Evolutionary conservation across 2,113 vertebrate genomes (phyloP).

Genomic region (Sciurus niger): DNA sequence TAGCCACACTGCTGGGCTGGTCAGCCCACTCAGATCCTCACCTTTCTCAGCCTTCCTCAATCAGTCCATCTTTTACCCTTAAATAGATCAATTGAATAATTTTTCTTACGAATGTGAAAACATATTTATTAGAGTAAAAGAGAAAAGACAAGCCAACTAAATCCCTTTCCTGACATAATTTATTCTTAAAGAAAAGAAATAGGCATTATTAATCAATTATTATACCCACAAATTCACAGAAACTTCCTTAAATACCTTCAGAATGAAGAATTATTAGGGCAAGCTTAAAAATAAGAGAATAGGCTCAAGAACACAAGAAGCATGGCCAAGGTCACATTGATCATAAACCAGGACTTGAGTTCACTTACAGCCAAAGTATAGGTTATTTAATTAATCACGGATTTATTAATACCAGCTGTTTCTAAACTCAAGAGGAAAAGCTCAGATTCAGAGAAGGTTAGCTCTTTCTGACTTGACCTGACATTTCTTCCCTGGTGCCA

Average conservation of each 20-base stretch:
- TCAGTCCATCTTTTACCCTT: background rate
- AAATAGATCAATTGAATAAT: background rate
- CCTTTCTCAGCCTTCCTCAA: background rate
- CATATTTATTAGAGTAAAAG: background rate
- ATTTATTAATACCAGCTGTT: background rate
- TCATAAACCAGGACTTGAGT: background rate
- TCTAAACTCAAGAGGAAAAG: background rate
- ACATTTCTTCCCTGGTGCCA: constrained; percentile 13
- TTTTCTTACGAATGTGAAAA: background rate
- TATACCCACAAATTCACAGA: background rate
- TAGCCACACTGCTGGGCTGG: too few species aligned
- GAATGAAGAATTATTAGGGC: background rate
- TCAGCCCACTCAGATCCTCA: background rate
- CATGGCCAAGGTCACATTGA: background rate
- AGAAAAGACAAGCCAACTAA: background rate
- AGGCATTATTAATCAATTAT: background rate
- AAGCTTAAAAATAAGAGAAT: background rate
- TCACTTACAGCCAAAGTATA: background rate
- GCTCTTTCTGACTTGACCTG: background rate
- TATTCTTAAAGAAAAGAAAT: background rate
- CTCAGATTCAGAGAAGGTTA: background rate
- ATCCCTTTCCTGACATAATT: background rate
- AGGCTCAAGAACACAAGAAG: background rate
- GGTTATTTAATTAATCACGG: too few species aligned
- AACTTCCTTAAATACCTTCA: background rate